Conservation (phyloP, 23 tunicate species). For the Diplosoma virens region DNA sequence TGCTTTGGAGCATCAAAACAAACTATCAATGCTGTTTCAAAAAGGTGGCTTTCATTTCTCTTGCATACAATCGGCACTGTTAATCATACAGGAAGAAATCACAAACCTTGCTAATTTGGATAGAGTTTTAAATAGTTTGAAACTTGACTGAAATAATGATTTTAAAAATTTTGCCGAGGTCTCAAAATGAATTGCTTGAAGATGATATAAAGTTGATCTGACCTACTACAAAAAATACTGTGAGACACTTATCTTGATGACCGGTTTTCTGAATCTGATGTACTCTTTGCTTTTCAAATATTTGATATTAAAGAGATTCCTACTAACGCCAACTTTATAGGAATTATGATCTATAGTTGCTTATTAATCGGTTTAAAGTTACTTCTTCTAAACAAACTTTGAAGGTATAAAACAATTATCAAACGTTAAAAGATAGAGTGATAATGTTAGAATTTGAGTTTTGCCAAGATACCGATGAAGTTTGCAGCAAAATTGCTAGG, state of each 20-base stretch:
- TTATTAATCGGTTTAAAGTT: too few species aligned
- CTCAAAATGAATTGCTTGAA: conserved; percentile 24
- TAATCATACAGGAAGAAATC: conserved; percentile 4
- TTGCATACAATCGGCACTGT: conserved; percentile 18
- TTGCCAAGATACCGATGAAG: too few species aligned
- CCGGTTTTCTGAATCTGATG: conserved; percentile 7
- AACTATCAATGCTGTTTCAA: conserved; percentile 13
- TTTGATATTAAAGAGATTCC: conserved; percentile 24
- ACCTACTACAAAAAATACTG: conserved; percentile 17
- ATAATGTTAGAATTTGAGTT: conserved; percentile 14
- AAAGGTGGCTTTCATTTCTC: conserved; percentile 11
- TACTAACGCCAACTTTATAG: neutral
- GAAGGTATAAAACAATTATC: conserved; percentile 3
- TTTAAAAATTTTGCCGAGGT: conserved; percentile 6
- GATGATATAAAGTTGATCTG: conserved; percentile 11
- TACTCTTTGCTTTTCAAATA: conserved; percentile 22
- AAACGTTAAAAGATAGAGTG: conserved; percentile 17
- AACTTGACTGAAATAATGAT: conserved; percentile 17
- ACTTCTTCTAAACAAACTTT: conserved; percentile 2
- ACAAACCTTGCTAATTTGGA: conserved; percentile 16
- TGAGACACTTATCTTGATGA: conserved; percentile 20
- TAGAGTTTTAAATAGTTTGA: conserved; percentile 1
- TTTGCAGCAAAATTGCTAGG: too few species aligned
- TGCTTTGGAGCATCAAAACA: conserved; percentile 7
- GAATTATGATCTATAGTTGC: neutral